phyloP scores from a whole-genome alignment of 92 coral and sea anemone genomes.

The Plumapathes pennacea region DNA sequence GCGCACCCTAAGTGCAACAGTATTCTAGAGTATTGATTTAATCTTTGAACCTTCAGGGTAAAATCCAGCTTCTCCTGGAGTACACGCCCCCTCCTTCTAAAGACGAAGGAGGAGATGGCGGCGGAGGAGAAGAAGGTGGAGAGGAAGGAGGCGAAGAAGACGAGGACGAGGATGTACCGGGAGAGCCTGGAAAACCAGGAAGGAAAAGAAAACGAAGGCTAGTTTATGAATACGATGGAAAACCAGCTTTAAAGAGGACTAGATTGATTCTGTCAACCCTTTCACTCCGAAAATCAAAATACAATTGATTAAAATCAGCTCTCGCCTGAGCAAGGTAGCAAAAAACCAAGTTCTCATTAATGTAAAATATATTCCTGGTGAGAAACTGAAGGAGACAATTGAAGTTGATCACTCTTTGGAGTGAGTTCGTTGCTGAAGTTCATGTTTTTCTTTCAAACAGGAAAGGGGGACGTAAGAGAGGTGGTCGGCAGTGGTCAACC shows the following conservation, averaged over 20 bases:
- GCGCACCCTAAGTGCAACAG: no score
- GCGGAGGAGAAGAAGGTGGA: conserved; percentile 12
- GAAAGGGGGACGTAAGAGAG: conserved; percentile 24
- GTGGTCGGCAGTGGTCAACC: conserved; percentile 71
- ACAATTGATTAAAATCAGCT: no score
- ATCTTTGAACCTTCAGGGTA: conserved; percentile 18
- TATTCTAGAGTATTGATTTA: not conserved
- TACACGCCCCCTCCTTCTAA: conserved; percentile 24
- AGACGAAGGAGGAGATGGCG: conserved; percentile 15
- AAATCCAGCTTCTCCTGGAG: conserved; percentile 21
- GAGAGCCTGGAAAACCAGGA: conserved; percentile 28
- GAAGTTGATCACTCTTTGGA: no score
- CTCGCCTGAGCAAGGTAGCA: no score
- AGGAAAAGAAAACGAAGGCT: conserved; percentile 10
- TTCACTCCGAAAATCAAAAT: no score
- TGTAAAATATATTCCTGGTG: no score
- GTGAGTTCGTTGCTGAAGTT: no score
- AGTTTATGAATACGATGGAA: no score
- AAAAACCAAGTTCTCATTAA: no score
- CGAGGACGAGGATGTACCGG: conserved; percentile 35
- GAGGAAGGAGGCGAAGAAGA: conserved; percentile 17
- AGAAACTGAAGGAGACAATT: no score
- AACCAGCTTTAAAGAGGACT: no score
- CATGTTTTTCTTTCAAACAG: conserved; percentile 2
- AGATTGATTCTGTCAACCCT: no score